Evolutionary conservation across 2,113 vertebrate species (phyloP).

Genomic region (Mormyrus iriodes): DNA sequence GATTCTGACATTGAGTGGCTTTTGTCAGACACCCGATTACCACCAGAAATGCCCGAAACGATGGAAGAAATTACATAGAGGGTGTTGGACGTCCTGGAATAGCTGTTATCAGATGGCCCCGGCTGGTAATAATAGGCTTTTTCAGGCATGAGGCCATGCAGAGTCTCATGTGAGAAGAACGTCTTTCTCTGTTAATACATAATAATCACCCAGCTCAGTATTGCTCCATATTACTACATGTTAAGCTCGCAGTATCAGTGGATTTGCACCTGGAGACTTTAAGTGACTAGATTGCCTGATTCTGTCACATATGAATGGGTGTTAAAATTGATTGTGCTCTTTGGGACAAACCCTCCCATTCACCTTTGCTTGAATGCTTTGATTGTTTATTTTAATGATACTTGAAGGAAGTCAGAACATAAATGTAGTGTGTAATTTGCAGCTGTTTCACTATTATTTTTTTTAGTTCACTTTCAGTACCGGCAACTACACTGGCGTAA

Average conservation of each 20-base stretch:
- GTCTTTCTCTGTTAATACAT: not conserved
- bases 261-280: not conserved
- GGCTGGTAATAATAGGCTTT: not conserved
- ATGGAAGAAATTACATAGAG: not conserved
- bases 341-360: not conserved
- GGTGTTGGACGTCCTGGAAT: not conserved
- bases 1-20: slow-evolving; percentile 8
- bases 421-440: not conserved
- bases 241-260: not conserved
- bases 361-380: not conserved
- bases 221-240: not conserved
- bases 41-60: not conserved
- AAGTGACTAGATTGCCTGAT: not conserved
- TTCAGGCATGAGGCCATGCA: not conserved
- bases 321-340: not conserved
- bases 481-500: not conserved
- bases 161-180: not conserved
- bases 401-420: not conserved
- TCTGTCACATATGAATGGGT: not conserved
- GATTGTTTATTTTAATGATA: not conserved
- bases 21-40: not conserved
- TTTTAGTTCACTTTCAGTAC: not conserved
- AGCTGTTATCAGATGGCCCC: not conserved
- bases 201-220: not conserved
- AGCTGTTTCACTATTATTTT: not conserved